Evolutionary conservation across 64 coral and sea anemone species (phyloP).

Genomic region (Platygyra sinensis): DNA sequence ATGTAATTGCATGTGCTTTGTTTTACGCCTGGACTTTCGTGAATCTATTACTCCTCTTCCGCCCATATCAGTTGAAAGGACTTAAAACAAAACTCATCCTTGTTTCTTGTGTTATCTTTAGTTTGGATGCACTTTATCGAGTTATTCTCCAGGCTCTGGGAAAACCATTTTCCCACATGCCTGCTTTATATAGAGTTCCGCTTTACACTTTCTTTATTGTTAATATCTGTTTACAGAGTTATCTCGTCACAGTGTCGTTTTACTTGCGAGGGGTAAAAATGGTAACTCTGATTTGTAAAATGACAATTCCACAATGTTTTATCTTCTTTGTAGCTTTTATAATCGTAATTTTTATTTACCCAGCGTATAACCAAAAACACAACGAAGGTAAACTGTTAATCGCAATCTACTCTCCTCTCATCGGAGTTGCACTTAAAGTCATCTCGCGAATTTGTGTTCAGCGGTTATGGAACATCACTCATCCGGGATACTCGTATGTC

Average conservation of each 20-base stretch:
- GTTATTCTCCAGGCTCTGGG: neutral
- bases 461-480: slow-evolving; percentile 1
- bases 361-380: neutral
- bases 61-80: neutral
- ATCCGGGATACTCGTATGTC: slow-evolving; percentile 15
- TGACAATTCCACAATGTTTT: neutral
- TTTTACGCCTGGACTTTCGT: neutral
- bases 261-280: neutral
- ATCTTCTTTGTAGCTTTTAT: neutral
- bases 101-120: neutral
- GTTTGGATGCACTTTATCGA: neutral
- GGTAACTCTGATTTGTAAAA: neutral
- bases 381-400: neutral
- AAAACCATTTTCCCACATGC: neutral
- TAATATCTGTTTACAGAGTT: neutral
- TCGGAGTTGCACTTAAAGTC: neutral
- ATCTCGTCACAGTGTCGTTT: neutral
- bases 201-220: neutral
- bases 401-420: neutral
- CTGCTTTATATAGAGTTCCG: neutral
- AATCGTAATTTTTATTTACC: neutral
- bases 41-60: neutral
- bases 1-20: neutral
- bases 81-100: neutral
- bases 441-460: slow-evolving; percentile 14